phyloP scores from a whole-genome alignment of 2,888 invertebrate genomes.

The Spatulosminthurus flaviceps region DNA sequence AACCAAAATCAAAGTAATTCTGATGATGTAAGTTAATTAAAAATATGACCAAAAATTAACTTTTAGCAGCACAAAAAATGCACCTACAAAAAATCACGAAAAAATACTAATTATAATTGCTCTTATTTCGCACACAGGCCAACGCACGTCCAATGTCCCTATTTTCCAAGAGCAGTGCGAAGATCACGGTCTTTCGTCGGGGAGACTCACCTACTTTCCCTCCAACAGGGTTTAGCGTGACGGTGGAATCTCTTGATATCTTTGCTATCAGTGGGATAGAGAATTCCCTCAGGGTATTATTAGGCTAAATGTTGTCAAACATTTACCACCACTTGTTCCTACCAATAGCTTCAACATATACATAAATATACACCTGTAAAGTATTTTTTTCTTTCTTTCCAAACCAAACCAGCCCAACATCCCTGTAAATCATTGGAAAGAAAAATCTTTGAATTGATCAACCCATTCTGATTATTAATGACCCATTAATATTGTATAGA shows the following conservation, averaged over 20 bases:
- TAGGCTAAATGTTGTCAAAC: constrained; percentile 41
- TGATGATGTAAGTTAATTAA: too few relatives aligned
- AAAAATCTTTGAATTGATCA: too few relatives aligned
- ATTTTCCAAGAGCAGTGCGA: constrained; percentile 56
- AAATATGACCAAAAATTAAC: too few relatives aligned
- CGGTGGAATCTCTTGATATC: constrained; percentile 55
- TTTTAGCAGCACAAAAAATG: too few relatives aligned
- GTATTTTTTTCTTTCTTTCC: too few relatives aligned
- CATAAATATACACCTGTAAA: too few relatives aligned
- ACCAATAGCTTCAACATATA: not conserved
- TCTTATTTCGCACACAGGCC: constrained; percentile 46
- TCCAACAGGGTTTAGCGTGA: constrained; percentile 60
- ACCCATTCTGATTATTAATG: too few relatives aligned
- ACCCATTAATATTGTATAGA: too few relatives aligned
- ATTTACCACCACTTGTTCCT: not conserved
- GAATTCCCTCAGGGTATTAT: constrained; percentile 55
- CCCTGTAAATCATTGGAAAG: too few relatives aligned
- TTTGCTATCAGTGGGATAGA: constrained; percentile 38
- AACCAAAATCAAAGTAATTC: not conserved
- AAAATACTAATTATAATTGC: not conserved
- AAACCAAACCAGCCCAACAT: too few relatives aligned
- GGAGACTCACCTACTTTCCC: constrained; percentile 53
- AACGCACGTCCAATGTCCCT: constrained; percentile 61
- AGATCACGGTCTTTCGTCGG: constrained; percentile 56
- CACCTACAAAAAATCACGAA: too few relatives aligned